A percentile compares a stretch with the other conserved stretches of the same genome.
phyloP scores from a whole-genome alignment of 2,113 vertebrate genomes.

The Donacobius atricapilla region DNA sequence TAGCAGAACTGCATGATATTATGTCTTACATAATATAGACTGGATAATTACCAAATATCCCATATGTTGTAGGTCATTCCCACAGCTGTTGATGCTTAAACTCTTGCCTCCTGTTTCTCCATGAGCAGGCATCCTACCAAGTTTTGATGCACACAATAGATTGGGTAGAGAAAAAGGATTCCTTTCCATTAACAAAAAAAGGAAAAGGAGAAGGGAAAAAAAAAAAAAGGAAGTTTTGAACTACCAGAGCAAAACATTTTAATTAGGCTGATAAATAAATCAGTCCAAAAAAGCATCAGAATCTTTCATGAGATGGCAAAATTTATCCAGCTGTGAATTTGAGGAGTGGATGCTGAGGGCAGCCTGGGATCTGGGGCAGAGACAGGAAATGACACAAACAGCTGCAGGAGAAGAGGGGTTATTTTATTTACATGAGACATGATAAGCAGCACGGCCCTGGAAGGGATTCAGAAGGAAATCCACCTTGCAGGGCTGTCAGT shows the following conservation, averaged over 20 bases:
- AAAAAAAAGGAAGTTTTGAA: neutral
- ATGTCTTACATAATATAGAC: neutral
- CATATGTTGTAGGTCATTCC: constrained; percentile 22
- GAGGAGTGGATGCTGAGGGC: neutral
- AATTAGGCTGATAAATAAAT: neutral
- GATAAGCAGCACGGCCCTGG: neutral
- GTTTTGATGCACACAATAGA: neutral
- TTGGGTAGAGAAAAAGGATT: neutral
- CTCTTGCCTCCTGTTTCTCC: neutral
- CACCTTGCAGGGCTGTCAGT: neutral
- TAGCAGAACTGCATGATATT: neutral
- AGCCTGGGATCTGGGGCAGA: neutral
- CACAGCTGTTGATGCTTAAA: neutral
- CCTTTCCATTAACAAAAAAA: neutral
- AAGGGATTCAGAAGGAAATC: neutral
- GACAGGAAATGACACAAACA: neutral
- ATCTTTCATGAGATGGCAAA: neutral
- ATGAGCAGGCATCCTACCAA: neutral
- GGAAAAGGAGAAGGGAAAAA: neutral
- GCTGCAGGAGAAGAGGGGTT: neutral
- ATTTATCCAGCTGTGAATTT: neutral
- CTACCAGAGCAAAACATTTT: constrained; percentile 23
- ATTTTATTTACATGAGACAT: neutral
- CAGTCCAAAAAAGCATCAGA: neutral
- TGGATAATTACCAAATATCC: neutral